Evolutionary conservation across 35 echinoderm and acorn worm species (phyloP), one percentile per base, ranked within the genome.

Genomic region (Stichopus chloronotus): DNA sequence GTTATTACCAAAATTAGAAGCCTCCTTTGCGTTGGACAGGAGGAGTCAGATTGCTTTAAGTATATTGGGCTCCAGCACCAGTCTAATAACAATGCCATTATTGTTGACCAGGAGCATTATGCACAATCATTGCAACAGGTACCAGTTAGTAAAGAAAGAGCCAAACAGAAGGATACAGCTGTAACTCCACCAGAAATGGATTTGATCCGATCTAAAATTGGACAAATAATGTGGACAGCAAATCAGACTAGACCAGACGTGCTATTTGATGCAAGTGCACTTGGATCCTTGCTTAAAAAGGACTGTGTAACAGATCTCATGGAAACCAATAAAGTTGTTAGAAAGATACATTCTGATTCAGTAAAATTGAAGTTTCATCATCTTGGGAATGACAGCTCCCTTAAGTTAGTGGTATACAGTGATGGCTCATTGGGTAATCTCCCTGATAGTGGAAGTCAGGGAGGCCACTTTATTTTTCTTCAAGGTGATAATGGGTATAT

Each of bases 181-280:
- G n/a, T n/a, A n/a, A n/a, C n/a, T n/a, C n/a, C n/a, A n/a, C n/a
- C n/a, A n/a, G n/a, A n/a, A n/a, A n/a, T n/a, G n/a, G n/a, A n/a
- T n/a, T n/a, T n/a, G n/a, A n/a, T n/a, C n/a, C n/a, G n/a, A 68
- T 68, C 63, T 81, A 81, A 81, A 81, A 52, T 81, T 81, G 78
- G 78, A 52, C 78, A 81, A 81, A 81, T 81, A 9, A 21, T 84
- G 17, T 84, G 81, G 81, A 84, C 6, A 84, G 81, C 81, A 52
- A 52, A 84, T 84, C 81, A 84, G 5, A 84, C 25, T 84, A 52
- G 81, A 84, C 81, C 81, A 84, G 81, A 84, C 17, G 81, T 84
- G 55, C 55, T 84, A 84, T 84, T 84, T 84, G 81, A 7, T 84
- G 81, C 81, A 53, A 53, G 81, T 84, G 81, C 72, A 76, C 72